Base-by-base conservation (phyloP, 2,888 invertebrate species). In the Tenthredo livida region DNA sequence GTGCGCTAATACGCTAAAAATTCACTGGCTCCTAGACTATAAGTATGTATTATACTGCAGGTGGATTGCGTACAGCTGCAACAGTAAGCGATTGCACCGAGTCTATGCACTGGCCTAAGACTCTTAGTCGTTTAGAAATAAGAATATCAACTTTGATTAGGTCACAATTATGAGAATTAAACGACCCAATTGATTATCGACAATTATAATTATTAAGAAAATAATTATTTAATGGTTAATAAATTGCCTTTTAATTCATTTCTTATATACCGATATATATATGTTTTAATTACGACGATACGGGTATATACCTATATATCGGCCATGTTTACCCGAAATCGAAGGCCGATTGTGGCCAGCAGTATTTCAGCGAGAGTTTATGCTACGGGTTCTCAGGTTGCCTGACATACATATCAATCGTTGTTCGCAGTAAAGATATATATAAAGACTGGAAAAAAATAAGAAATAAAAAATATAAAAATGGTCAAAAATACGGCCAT, bases 341-440 rank as follows among this genome's bases (percentile, higher is more conserved):
- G 73, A 73, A 73, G 73, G 73, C 40, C 73, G 67, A 73, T 77
- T 50, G 33, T 77, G 29, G 54, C 54, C 70, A 37, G 5, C 43
- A 75, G 15, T 75, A 47, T 77, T 37, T n/a, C 50, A 77, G 50
- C 50, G 75, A 77, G 75, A 77, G 75, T 77, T 67, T 67, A 40
- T 33, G n/a, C 17, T 33, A 43, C 72, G 29, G 54, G 77, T 77
- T 77, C 54, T 77, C 77, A 77, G 33, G 17, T 47, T 54, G 29
- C 54, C 50, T 54, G 29, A 77, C 25, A 54, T 29, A 37, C 15
- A 73, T n/a, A 43, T 15, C n/a, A 73, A 40, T 40, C n/a, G 72
- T 2, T n/a, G 33, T n/a, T 40, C 33, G 72, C 37, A 72, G 40
- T 72, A 72, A 9, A 72, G 33, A 9, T 72, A 72, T 40, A 40